Evolutionary conservation across 23 tunicate species (phyloP), one percentile per base, ranked within the genome.

Genomic region (Clavelina lepadiformis): DNA sequence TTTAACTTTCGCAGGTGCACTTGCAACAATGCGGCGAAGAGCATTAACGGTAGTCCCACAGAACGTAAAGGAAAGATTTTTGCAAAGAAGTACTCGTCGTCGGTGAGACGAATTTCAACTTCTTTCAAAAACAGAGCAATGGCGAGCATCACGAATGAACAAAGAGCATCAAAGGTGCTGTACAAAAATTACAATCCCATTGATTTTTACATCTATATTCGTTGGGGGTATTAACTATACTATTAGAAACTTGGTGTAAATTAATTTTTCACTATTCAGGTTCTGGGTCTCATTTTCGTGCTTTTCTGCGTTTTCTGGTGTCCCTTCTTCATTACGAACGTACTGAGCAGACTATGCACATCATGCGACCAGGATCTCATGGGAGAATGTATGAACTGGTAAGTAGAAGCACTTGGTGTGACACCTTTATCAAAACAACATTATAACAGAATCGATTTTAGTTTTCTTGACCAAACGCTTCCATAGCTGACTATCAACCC

Each of bases 241-340:
- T n/a, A n/a, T n/a, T n/a, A n/a, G n/a, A n/a, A n/a, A n/a, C n/a
- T n/a, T n/a, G 18, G 13, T 13, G 13, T 61, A 25, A 27, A 61
- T 25, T 61, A 53, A 18, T 59, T 25, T 8, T 63, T 22, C 47
- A n/a, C 31, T 37, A 73, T 65, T 26, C 78, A 88, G 96, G 96
- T 80, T 18, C 61, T 88, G 44, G 96, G 88, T n/a, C 55, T 88
- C 32, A 88, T 88, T 22, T 88, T 88, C 68, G 74, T 78, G 2
- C 65, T 88, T 31, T 88, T 88, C 38, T 88, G 96, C 51, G 35
- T 88, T 33, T 88, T 88, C 55, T 88, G 96, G 96, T 80, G 96
- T 62, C 96, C 96, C 3, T 88, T 88, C 51, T 88, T 88, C 78
- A 64, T 88, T 2, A 88, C 96, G 8, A 88, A 88, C 64, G 79